Evolutionary conservation across 2,888 invertebrate species (phyloP).

Genomic region (Tineola bisselliella): DNA sequence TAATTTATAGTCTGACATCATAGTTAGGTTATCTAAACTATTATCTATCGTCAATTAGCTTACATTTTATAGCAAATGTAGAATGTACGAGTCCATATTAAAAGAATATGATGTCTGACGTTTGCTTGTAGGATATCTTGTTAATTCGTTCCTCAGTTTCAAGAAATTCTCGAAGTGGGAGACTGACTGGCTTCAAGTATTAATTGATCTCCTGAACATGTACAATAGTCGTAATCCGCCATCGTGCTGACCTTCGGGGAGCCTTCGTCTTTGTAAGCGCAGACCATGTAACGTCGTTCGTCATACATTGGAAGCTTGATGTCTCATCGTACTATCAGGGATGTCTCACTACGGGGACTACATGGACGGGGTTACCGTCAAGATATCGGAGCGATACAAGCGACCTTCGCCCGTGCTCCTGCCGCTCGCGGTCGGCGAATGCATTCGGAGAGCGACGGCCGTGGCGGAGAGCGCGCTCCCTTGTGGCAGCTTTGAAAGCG

Average conservation of each 20-base stretch:
- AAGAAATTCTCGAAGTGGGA: too few species aligned
- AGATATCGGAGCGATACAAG: slow-evolving; percentile 88
- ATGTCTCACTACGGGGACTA: slow-evolving; percentile 68
- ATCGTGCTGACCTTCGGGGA: neutral
- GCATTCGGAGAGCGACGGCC: slow-evolving; percentile 43
- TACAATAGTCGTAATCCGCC: neutral
- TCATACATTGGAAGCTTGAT: neutral
- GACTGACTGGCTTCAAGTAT: too few species aligned
- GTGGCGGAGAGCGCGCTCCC: slow-evolving; percentile 60
- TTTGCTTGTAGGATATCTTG: too few species aligned
- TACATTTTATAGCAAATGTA: too few species aligned
- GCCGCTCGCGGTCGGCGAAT: slow-evolving; percentile 52
- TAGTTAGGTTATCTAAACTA: too few species aligned
- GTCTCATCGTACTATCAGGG: slow-evolving; percentile 16
- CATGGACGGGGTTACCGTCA: slow-evolving; percentile 88
- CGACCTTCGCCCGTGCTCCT: slow-evolving; percentile 74
- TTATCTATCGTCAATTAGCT: too few species aligned
- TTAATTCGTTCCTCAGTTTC: too few species aligned
- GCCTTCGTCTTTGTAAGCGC: neutral
- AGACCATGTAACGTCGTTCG: neutral
- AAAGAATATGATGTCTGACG: too few species aligned
- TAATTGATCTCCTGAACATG: neutral
- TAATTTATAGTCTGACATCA: too few species aligned
- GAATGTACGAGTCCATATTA: too few species aligned
- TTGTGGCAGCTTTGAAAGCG: slow-evolving; percentile 75